Conservation (phyloP, 1,140 invertebrate species). For the Chironomus striatipennis region DNA sequence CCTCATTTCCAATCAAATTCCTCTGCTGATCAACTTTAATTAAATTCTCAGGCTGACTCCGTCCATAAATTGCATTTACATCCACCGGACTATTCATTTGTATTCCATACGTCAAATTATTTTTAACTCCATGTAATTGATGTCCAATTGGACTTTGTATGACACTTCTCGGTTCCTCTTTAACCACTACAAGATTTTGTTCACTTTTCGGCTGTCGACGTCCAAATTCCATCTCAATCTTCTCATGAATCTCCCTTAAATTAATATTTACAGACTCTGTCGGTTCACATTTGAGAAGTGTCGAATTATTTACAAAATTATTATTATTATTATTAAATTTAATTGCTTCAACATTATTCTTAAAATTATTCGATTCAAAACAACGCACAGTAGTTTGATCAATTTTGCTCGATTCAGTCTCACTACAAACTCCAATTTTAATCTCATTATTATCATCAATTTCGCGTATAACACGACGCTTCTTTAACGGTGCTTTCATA, state of each 20-base stretch:
- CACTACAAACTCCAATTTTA: neutral
- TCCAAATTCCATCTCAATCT: neutral
- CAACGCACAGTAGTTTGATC: neutral
- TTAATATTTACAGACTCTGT: neutral
- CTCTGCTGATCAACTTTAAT: no score
- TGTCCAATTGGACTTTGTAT: neutral
- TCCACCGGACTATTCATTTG: no score
- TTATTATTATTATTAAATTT: neutral
- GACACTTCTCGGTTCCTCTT: neutral
- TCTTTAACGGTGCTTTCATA: constrained; percentile 14
- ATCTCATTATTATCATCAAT: neutral
- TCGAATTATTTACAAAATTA: neutral
- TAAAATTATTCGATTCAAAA: neutral
- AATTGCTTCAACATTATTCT: neutral
- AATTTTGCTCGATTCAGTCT: neutral
- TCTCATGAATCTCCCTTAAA: neutral
- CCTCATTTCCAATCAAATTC: no score
- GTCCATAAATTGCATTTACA: no score
- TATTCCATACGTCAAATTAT: no score
- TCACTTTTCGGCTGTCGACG: neutral
- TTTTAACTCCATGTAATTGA: no score
- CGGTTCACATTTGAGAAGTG: neutral
- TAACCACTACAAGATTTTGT: neutral
- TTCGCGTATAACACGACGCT: neutral
- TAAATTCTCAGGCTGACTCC: no score